phyloP scores from a whole-genome alignment of 2,797 vertebrate species.

The Dermochelys coriacea region DNA sequence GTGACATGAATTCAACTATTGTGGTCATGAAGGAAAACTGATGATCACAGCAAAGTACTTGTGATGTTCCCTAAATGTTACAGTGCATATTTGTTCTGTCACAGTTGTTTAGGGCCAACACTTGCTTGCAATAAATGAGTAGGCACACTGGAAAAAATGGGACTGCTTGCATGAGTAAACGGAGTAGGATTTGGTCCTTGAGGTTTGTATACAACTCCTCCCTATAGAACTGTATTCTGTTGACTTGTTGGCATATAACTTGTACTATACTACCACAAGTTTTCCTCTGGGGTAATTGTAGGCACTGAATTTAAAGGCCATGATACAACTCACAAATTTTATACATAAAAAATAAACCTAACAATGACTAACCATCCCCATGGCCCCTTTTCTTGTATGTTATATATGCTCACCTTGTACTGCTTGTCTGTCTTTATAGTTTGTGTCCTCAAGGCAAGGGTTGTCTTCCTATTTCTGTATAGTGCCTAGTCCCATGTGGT shows the following conservation, averaged over 20 bases:
- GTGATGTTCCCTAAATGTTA: not conserved
- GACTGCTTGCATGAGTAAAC: not conserved
- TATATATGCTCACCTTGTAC: not conserved
- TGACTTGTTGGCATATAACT: not conserved
- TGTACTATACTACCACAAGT: not conserved
- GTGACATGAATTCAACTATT: not conserved
- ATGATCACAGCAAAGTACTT: not conserved
- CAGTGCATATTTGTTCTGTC: rapidly evolving
- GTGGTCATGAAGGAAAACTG: not conserved
- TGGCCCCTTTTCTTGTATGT: not conserved
- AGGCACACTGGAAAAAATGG: not conserved
- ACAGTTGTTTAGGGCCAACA: rapidly evolving
- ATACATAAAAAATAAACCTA: not conserved
- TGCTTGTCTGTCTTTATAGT: not conserved
- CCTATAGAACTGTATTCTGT: rapidly evolving
- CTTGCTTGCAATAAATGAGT: not conserved
- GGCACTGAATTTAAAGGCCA: not conserved
- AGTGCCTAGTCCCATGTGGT: not conserved
- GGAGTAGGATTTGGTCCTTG: not conserved
- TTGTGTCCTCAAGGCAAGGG: not conserved
- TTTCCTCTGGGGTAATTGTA: not conserved
- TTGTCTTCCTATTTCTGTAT: not conserved
- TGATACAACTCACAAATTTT: not conserved
- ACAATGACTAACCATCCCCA: not conserved
- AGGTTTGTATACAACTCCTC: not conserved